Evolutionary conservation across 2,797 vertebrate genomes (phyloP), one percentile per base, ranked within the genome.

Genomic region (Notolabrus celidotus): DNA sequence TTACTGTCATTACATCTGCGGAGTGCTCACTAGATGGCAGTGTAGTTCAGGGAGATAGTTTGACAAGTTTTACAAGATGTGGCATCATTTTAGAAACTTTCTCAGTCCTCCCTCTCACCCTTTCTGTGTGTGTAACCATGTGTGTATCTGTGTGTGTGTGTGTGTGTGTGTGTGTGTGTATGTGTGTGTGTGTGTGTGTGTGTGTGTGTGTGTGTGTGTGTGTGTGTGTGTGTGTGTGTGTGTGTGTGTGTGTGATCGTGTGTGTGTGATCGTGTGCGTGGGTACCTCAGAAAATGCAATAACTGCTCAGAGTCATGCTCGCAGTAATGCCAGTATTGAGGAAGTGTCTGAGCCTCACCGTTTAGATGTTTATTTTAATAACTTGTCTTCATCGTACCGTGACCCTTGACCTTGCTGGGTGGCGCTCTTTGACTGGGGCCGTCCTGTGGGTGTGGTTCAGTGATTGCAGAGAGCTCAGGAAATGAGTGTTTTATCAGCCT

Each of bases 401-500:
- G 83, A 86, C 85, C 80, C 80, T 53, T 87, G 88, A 87, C 86
- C 84, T 68, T 23, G 0, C 45, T 46, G 77, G 60, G 64, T 77
- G 79, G 23, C 19, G 50, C 56, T 77, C 79, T 80, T 60, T 81
- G 77, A 60, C 71, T 23, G 53, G 34, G 68, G 76, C 53, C 34
- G 17, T 89, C 86, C 83, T 78, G 56, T 66, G 87, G 90, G 90
- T 83, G 90, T 82, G 90, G 87, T 60, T 59, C 59, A 9, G 65
- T 51, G 65, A 82, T 70, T 87, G 72, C 64, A 79, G 67, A 86
- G 74, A 71, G 49, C 79, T 85, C 85, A 87, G 92, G 91, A 93
- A 93, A 93, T 91, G 77, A 90, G 90, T 87, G 88, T 92, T 92
- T 92, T 90, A 90, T 92, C 89, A 92, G 87, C 51, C 89, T 77